Conservation (phyloP, 2,888 invertebrate genomes). For the Allophyes oxyacanthae region DNA sequence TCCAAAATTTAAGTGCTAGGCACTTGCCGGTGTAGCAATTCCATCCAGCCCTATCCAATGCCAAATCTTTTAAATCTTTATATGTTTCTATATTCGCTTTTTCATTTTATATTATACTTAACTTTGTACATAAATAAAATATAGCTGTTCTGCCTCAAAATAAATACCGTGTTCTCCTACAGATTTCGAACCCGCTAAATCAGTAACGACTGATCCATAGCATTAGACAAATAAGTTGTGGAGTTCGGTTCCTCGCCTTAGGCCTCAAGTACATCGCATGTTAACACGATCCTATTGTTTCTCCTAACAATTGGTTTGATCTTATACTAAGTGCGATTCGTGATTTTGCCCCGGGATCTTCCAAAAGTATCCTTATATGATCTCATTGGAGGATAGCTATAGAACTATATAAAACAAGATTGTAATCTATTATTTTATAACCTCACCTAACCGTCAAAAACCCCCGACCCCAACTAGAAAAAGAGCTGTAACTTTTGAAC, state of each 20-base stretch:
- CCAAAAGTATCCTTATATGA: constrained; percentile 19
- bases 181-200: background rate
- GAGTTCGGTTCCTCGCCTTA: constrained; percentile 27
- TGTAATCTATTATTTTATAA: too few species aligned
- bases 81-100: too few species aligned
- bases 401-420: too few species aligned
- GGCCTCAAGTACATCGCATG: constrained; percentile 23
- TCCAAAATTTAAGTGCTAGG: too few species aligned
- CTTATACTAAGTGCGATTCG: constrained; percentile 51
- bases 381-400: constrained; percentile 4
- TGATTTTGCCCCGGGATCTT: constrained; percentile 45
- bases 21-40: too few species aligned
- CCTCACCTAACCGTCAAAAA: too few species aligned
- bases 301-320: constrained; percentile 49
- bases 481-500: constrained; percentile 6
- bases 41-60: too few species aligned
- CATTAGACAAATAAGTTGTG: constrained; percentile 41
- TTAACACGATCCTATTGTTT: constrained; percentile 36
- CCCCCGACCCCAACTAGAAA: too few species aligned
- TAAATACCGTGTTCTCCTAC: background rate
- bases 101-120: too few species aligned
- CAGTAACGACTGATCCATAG: constrained; percentile 17
- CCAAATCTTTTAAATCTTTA: too few species aligned
- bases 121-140: too few species aligned
- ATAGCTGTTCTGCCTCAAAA: too few species aligned